Evolutionary conservation across 2,113 vertebrate species (phyloP).

Genomic region (Euleptes europaea): DNA sequence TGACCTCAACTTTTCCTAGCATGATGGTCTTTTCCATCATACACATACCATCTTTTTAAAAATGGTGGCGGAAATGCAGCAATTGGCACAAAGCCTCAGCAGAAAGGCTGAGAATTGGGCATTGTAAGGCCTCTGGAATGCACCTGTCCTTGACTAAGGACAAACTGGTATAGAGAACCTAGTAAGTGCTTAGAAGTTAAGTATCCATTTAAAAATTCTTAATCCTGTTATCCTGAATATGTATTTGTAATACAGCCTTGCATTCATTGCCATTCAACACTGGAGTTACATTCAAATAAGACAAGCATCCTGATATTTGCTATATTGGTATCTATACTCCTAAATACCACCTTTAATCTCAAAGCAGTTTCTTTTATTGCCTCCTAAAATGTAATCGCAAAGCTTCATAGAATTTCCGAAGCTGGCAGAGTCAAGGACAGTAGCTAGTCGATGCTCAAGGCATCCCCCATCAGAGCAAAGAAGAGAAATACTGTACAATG

Average conservation of each 20-base stretch:
- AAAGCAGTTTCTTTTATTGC: constrained; percentile 13
- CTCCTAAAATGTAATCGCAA: constrained; percentile 18
- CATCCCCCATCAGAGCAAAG: not conserved
- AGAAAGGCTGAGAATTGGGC: not conserved
- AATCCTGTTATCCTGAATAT: not conserved
- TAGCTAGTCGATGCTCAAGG: not conserved
- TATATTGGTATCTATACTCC: constrained; percentile 8
- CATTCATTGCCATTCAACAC: not conserved
- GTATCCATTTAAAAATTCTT: not conserved
- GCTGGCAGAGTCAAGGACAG: not conserved
- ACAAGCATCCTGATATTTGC: not conserved
- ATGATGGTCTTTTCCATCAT: too few relatives aligned
- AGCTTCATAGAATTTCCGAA: not conserved
- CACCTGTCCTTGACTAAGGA: not conserved
- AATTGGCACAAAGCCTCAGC: not conserved
- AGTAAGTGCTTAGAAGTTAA: not conserved
- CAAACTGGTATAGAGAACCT: too few relatives aligned
- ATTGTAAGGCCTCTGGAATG: not conserved
- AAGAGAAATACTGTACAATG: not conserved
- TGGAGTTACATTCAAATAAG: constrained; percentile 12
- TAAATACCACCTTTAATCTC: constrained; percentile 20
- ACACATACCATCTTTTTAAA: not conserved
- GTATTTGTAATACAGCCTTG: not conserved
- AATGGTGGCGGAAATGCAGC: not conserved
- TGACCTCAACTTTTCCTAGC: too few relatives aligned